Percentiles rank a stretch among this genome's conserved stretches.
Evolutionary conservation across 2,797 vertebrate species (phyloP).

Genomic region (Steatocranus sp.): DNA sequence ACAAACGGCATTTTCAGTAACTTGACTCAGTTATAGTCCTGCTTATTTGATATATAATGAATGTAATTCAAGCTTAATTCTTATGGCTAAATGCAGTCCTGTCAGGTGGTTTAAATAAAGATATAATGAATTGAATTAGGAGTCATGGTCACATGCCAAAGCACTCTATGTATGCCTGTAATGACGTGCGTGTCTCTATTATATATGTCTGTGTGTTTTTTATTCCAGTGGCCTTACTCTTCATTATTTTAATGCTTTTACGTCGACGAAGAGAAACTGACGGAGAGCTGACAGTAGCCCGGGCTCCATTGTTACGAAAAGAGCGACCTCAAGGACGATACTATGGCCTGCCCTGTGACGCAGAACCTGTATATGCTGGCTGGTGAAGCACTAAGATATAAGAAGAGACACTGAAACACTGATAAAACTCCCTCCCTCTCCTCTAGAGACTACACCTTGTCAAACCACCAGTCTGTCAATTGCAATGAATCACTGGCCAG

Average conservation of each 20-base stretch:
- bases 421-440: not conserved
- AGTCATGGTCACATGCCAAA: not conserved
- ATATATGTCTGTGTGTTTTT: not conserved
- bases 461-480: slow-evolving; percentile 19
- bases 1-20: not conserved
- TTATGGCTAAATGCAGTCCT: not conserved
- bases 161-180: not conserved
- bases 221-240: slow-evolving; percentile 72
- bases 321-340: slow-evolving; percentile 59
- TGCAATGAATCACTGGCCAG: slow-evolving; percentile 9
- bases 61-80: not conserved
- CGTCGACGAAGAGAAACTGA: slow-evolving; percentile 63
- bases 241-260: slow-evolving; percentile 71
- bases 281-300: slow-evolving; percentile 62
- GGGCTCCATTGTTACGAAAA: slow-evolving; percentile 71
- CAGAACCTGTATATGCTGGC: slow-evolving; percentile 85
- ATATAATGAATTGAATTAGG: slow-evolving; percentile 3
- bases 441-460: not conserved
- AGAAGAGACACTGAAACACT: slow-evolving; percentile 2
- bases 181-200: not conserved
- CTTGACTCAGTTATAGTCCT: not conserved
- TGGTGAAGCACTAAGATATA: slow-evolving; percentile 73
- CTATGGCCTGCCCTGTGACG: slow-evolving; percentile 78
- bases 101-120: not conserved
- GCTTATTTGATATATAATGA: not conserved